A percentile compares a stretch with the other conserved stretches of the same genome.
phyloP scores from a whole-genome alignment of 2,797 vertebrate genomes.

The Microcaecilia unicolor region DNA sequence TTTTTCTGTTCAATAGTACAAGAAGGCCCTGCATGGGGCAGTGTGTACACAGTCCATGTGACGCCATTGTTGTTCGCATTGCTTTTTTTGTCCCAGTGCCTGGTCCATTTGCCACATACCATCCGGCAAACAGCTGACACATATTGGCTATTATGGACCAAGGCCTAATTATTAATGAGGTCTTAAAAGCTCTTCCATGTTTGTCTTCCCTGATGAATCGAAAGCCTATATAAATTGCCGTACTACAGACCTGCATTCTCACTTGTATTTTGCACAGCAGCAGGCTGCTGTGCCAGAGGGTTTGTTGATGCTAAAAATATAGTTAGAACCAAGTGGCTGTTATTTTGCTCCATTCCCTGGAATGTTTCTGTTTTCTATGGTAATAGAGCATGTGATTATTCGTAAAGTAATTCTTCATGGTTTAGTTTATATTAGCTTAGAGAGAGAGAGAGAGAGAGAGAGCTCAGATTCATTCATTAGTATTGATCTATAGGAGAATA shows the following conservation, averaged over 20 bases:
- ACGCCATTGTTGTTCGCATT: constrained; percentile 59
- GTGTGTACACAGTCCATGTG: constrained; percentile 53
- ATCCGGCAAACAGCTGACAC: constrained; percentile 73
- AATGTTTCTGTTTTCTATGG: constrained; percentile 45
- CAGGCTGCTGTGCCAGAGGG: constrained; percentile 25
- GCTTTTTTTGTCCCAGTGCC: constrained; percentile 61
- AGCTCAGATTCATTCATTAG: too few species aligned
- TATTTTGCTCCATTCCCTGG: constrained; percentile 14
- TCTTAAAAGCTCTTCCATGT: constrained; percentile 41
- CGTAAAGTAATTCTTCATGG: constrained; percentile 16
- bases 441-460: constrained; percentile 10
- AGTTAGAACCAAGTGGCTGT: constrained; percentile 23
- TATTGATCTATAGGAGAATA: too few species aligned
- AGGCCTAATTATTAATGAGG: constrained; percentile 48
- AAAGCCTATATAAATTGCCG: constrained; percentile 17
- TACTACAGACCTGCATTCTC: constrained; percentile 15
- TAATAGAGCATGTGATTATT: constrained; percentile 39
- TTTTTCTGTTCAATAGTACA: constrained; percentile 75
- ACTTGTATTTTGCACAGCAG: constrained; percentile 18
- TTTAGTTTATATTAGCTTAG: constrained; percentile 14
- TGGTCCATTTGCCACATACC: constrained; percentile 65
- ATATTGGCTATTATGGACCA: constrained; percentile 48
- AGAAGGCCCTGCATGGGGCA: constrained; percentile 63
- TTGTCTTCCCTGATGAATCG: constrained; percentile 33
- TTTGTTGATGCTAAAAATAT: constrained; percentile 36